Conservation (phyloP, 2,888 invertebrate species). For the Amiota mariae region DNA sequence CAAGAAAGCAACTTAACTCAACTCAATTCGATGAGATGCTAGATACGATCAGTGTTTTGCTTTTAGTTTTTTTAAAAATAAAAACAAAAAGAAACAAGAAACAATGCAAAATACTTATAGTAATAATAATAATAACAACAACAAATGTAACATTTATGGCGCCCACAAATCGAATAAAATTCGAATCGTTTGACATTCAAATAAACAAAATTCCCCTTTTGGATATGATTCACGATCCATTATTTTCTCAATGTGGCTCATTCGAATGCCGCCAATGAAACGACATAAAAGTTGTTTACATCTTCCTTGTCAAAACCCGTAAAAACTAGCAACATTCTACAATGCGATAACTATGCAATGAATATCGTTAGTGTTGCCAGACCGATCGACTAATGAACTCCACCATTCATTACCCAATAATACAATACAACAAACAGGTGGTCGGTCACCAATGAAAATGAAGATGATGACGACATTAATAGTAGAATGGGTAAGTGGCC, state of each 20-base stretch:
- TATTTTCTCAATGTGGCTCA: too few relatives aligned
- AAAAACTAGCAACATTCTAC: constrained; percentile 52
- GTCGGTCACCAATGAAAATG: not conserved
- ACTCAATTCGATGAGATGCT: not conserved
- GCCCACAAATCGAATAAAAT: not conserved
- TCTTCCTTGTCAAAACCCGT: constrained; percentile 53
- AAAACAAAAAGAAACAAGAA: not conserved
- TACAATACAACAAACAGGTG: constrained; percentile 5
- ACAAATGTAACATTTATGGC: constrained; percentile 1
- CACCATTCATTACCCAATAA: too few relatives aligned
- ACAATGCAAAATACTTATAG: too few relatives aligned
- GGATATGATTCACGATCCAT: too few relatives aligned
- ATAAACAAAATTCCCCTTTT: constrained; percentile 30
- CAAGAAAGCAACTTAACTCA: not conserved
- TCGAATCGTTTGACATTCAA: not conserved
- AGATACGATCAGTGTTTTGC: not conserved
- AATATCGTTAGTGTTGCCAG: too few relatives aligned
- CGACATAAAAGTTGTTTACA: constrained; percentile 64
- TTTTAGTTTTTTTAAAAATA: not conserved
- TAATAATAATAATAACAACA: not conserved
- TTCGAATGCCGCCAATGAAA: not conserved
- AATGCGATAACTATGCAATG: not conserved
- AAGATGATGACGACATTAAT: not conserved
- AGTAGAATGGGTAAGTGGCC: constrained; percentile 3
- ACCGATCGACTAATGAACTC: too few relatives aligned